Evolutionary conservation across 2,888 invertebrate genomes (phyloP).

Genomic region (Pachliopta kotzebuea): DNA sequence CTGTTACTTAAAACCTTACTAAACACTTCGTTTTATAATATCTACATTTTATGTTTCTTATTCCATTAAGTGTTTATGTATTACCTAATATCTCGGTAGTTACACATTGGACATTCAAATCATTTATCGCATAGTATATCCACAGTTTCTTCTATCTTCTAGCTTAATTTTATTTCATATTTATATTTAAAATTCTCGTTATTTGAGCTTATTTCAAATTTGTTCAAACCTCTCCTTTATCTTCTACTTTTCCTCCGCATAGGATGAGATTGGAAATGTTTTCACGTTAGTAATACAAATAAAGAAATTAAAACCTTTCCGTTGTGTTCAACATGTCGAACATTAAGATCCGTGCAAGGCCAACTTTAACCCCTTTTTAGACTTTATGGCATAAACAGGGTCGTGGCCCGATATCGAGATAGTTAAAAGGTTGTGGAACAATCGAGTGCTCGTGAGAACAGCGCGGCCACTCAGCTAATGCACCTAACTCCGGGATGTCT

Average conservation of each 20-base stretch:
- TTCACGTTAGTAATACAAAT: neutral
- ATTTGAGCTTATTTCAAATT: too few relatives aligned
- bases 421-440: conserved; percentile 70
- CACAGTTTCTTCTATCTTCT: too few relatives aligned
- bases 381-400: conserved; percentile 58
- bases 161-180: too few relatives aligned
- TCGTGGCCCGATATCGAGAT: conserved; percentile 70
- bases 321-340: conserved; percentile 7
- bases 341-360: conserved; percentile 28
- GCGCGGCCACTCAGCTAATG: conserved; percentile 51
- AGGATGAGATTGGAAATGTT: neutral
- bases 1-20: too few relatives aligned
- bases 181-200: too few relatives aligned
- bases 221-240: too few relatives aligned
- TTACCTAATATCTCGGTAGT: too few relatives aligned
- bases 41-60: too few relatives aligned
- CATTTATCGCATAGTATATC: too few relatives aligned
- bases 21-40: too few relatives aligned
- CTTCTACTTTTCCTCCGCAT: neutral
- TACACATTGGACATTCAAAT: too few relatives aligned
- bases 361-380: conserved; percentile 44
- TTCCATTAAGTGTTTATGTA: too few relatives aligned
- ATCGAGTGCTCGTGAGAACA: conserved; percentile 72
- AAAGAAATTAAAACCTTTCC: neutral
- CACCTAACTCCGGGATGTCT: conserved; percentile 39